Conservation (phyloP, 2,797 vertebrate species). For the Peromyscus aztecus region DNA sequence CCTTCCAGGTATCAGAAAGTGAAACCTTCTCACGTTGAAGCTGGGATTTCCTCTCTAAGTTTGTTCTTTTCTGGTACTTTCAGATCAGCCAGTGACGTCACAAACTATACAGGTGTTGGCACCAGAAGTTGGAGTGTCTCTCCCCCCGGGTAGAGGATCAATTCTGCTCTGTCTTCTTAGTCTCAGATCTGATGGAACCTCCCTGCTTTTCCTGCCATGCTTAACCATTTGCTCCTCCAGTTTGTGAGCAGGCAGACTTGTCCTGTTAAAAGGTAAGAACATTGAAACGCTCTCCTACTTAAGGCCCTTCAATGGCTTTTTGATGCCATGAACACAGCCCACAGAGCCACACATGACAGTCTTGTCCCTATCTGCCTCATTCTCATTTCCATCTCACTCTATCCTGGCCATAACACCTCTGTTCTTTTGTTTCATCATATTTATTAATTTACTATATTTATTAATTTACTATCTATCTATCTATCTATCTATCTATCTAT, state of each 20-base stretch:
- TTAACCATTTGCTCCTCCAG: neutral
- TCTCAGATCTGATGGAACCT: neutral
- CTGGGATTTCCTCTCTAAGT: neutral
- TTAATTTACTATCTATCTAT: neutral
- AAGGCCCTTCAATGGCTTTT: neutral
- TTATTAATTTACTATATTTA: no score
- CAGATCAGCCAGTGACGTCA: neutral
- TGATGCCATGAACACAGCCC: neutral
- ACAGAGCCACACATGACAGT: no score
- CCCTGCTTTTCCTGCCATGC: neutral
- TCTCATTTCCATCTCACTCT: neutral
- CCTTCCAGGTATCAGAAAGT: neutral
- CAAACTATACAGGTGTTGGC: neutral
- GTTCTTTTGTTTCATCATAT: neutral
- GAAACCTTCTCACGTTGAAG: neutral
- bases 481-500: neutral
- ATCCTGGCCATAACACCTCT: neutral
- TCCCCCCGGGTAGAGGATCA: neutral
- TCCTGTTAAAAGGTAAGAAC: neutral
- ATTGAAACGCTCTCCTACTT: neutral
- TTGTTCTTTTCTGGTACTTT: neutral
- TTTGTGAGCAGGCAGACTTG: neutral
- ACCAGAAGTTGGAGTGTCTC: neutral
- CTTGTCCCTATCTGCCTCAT: neutral
- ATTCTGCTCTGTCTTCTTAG: neutral